A percentile compares a stretch with the other conserved stretches of the same genome.
These are phyloP conservation scores for Heliconius melpomene DNA, from an alignment of 1,140 invertebrate genomes.

Conservation along the genomic window DNA sequence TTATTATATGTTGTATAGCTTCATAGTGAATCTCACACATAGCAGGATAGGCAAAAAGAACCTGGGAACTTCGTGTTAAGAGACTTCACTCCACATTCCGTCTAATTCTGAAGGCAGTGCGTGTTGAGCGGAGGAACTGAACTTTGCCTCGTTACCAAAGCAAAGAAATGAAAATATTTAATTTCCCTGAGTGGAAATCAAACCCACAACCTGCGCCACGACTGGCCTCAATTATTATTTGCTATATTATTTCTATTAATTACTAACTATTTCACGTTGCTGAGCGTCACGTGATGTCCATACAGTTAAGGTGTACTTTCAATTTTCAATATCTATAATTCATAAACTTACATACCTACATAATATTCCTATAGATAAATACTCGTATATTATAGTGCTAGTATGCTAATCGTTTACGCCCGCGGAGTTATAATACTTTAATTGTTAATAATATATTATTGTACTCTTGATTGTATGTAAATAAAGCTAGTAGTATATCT, in stretches of 20 bases:
- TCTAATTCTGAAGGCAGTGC: no score
- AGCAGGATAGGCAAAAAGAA: no score
- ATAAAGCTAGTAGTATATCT: neutral
- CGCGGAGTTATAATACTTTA: neutral
- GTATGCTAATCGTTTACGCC: neutral
- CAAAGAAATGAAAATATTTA: neutral
- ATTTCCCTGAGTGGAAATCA: neutral
- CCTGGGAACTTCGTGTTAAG: no score
- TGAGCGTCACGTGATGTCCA: neutral
- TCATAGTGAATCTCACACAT: no score
- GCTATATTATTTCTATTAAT: neutral
- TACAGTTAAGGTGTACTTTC: conserved; percentile 29
- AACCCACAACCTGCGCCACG: neutral
- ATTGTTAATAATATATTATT: neutral
- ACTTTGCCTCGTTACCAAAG: no score
- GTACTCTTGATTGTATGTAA: neutral
- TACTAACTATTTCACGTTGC: neutral
- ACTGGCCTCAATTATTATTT: neutral
- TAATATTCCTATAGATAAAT: neutral
- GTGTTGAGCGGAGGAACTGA: no score
- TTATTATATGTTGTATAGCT: no score
- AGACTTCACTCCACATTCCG: no score
- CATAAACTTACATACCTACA: conserved; percentile 26
- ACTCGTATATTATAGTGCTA: neutral
- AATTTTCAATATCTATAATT: conserved; percentile 37